Percentiles rank a stretch among this genome's conserved stretches.
Conservation (phyloP, 1,140 invertebrate genomes). For the Venustaconcha ellipsiformis region DNA sequence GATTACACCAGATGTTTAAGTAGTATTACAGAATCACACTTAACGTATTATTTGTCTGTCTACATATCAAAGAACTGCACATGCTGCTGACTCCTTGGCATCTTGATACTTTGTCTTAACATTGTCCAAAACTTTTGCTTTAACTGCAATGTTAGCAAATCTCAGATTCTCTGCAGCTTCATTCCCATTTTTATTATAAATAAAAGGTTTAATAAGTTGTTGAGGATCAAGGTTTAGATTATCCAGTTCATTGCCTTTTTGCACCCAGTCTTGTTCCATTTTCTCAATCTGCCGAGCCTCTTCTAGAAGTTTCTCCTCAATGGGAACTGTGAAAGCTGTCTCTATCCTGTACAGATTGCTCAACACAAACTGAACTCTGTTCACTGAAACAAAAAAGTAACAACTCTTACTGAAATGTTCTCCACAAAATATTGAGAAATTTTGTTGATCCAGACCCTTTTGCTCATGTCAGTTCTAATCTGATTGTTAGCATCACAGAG, state of each 20-base stretch:
- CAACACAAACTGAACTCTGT: slow-evolving; percentile 56
- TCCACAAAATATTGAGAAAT: background rate
- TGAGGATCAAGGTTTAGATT: slow-evolving; percentile 29
- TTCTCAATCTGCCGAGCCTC: slow-evolving; percentile 46
- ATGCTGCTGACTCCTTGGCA: slow-evolving; percentile 16
- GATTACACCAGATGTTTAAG: no score
- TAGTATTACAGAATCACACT: no score
- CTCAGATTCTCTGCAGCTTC: slow-evolving; percentile 5
- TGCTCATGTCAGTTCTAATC: no score
- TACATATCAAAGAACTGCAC: slow-evolving; percentile 21
- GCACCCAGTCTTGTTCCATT: slow-evolving; percentile 39
- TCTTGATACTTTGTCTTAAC: slow-evolving; percentile 10
- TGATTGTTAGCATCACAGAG: no score
- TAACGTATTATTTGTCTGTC: no score
- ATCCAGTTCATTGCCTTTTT: slow-evolving; percentile 43
- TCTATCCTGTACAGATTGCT: slow-evolving; percentile 47
- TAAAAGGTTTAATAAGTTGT: slow-evolving; percentile 12
- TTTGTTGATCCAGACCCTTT: background rate
- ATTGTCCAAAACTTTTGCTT: slow-evolving; percentile 15
- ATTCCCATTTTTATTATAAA: background rate
- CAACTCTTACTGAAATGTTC: background rate
- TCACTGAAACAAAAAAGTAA: slow-evolving; percentile 42
- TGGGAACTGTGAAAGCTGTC: slow-evolving; percentile 46
- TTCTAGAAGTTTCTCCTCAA: slow-evolving; percentile 39
- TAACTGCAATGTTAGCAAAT: slow-evolving; percentile 10